Base-by-base conservation (phyloP, 2,113 vertebrate genomes). In the Petaurus breviceps region DNA sequence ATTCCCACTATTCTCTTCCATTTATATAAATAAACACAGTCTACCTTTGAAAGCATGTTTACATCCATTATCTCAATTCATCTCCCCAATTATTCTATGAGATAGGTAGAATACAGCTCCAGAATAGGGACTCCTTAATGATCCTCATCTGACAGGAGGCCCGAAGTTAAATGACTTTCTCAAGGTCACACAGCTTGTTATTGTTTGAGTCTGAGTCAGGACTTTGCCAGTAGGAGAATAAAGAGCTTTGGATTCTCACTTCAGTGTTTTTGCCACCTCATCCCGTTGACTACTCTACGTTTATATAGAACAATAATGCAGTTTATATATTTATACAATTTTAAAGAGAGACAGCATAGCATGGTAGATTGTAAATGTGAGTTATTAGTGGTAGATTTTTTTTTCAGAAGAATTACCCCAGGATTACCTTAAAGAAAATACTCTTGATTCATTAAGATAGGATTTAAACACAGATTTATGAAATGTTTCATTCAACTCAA, bases 11-110 rank as follows among this genome's bases (percentile, higher is more conserved):
- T 89, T 23, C 11, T 28, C 28, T 19, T 77, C 19, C 90, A 16
- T 49, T 51, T 51, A 50, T 55, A 24, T 0, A 77, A 4, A 84
- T 0, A 77, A 4, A 84, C 68, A 12, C 50, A 0, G 22, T 0
- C 5, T 2, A 3, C 31, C 52, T 91, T 55, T 57, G 47, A 9
- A 0, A 6, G 47, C 0, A 5, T 77, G 14, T 25, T 61, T 49
- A 24, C 22, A 37, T 43, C 19, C 68, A 84, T 22, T 43, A 84
- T 43, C 7, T 5, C 37, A 43, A 23, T 43, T 84, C 68, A 22
- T 84, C 5, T 43, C 43, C n/a, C 68, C 68, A 84, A 84, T 84
- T 23, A 43, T 84, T 84, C 68, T 43, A 43, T 3, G n/a, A 84
- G 37, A 6, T 22, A 84, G 68, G n/a, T n/a, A 68, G 57, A 68